These are phyloP conservation scores for Poecilus cupreus DNA, from an alignment of 2,888 invertebrate species.

Conservation along the genomic window DNA sequence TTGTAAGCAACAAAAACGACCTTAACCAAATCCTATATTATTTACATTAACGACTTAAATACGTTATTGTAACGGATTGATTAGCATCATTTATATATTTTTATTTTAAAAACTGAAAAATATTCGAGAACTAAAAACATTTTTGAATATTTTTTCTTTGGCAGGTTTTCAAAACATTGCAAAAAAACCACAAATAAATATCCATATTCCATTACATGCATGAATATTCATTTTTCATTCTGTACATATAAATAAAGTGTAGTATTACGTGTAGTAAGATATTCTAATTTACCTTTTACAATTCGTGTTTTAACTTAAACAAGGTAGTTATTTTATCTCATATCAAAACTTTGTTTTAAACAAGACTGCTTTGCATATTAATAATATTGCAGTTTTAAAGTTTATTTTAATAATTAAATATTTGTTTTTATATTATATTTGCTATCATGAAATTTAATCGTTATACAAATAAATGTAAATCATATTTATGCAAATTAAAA, in stretches of 20 bases:
- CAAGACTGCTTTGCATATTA: conserved; percentile 4
- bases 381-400: background rate
- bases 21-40: no score
- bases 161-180: background rate
- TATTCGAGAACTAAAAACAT: no score
- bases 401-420: background rate
- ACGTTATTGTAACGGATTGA: no score
- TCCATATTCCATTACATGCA: background rate
- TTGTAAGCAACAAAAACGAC: no score
- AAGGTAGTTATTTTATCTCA: conserved; percentile 1
- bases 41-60: no score
- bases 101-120: no score
- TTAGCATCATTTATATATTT: no score
- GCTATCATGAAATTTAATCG: background rate
- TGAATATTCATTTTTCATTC: background rate
- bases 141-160: background rate
- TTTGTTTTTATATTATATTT: background rate
- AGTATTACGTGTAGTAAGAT: conserved; percentile 1
- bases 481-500: conserved; percentile 4
- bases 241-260: background rate
- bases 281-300: conserved; percentile 1
- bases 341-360: background rate
- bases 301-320: background rate
- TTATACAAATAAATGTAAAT: background rate
- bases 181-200: background rate